Evolutionary conservation across 2,113 vertebrate species (phyloP).

Genomic region (Dromiciops gliroides): DNA sequence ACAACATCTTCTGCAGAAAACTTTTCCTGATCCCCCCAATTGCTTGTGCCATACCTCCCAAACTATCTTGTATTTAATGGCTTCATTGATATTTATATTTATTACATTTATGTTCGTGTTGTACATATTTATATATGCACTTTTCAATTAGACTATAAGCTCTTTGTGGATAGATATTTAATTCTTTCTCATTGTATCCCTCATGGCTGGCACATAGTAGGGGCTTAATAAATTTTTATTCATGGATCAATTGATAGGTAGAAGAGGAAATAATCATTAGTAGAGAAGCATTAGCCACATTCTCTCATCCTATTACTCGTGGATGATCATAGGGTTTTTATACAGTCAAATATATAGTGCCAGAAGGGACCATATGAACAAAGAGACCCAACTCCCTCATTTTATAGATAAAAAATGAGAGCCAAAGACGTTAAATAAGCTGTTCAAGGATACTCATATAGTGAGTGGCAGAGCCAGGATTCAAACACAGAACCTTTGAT

Average conservation of each 20-base stretch:
- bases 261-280: not conserved
- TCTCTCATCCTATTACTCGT: too few species aligned
- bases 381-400: not conserved
- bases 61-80: not conserved
- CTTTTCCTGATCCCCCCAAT: not conserved
- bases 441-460: not conserved
- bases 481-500: not conserved
- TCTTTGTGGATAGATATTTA: not conserved
- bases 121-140: not conserved
- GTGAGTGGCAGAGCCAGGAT: slow-evolving; percentile 4
- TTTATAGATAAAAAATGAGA: not conserved
- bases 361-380: not conserved
- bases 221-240: not conserved
- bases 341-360: not conserved
- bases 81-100: not conserved
- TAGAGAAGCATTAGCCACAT: not conserved
- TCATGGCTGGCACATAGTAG: not conserved
- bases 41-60: not conserved
- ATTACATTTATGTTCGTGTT: not conserved
- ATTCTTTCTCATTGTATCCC: not conserved
- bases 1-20: not conserved
- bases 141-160: not conserved
- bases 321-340: not conserved
- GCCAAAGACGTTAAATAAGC: not conserved
- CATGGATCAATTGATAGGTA: not conserved